Percentiles rank a stretch among this genome's conserved stretches.
phyloP scores from a whole-genome alignment of 2,113 vertebrate genomes.

The Redunca redunca region DNA sequence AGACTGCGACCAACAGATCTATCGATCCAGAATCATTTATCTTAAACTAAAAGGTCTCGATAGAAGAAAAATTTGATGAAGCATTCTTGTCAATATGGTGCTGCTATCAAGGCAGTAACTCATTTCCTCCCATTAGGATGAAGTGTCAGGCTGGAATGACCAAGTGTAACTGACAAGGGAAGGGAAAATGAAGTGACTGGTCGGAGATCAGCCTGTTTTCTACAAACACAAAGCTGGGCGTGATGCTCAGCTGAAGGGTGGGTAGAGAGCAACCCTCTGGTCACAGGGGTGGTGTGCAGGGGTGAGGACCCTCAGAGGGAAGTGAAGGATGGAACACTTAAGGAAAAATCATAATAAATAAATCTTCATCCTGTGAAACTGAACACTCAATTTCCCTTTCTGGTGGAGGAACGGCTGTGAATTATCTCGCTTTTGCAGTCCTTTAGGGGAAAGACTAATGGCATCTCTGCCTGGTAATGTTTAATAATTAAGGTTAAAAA shows the following conservation, averaged over 20 bases:
- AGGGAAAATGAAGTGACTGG: not conserved
- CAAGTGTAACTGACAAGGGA: not conserved
- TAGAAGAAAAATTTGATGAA: not conserved
- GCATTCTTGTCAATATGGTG: not conserved
- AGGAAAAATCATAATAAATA: not conserved
- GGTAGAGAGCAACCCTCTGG: not conserved
- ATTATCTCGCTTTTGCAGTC: not conserved
- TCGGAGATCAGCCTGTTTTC: not conserved
- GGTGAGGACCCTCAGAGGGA: not conserved
- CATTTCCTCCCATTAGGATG: not conserved
- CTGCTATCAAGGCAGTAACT: not conserved
- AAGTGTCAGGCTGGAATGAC: not conserved
- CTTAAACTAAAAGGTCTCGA: not conserved
- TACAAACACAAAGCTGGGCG: not conserved
- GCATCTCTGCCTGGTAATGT: not conserved
- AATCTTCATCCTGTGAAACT: not conserved
- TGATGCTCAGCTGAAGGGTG: not conserved
- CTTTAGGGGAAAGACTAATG: conserved; percentile 35
- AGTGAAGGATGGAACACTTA: not conserved
- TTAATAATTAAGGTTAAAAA: conserved; percentile 55
- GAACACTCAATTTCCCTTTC: not conserved
- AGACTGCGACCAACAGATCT: not conserved
- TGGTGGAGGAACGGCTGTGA: not conserved
- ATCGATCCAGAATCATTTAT: not conserved
- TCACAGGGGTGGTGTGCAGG: fast-evolving